A percentile compares a stretch with the other conserved stretches of the same genome.
Evolutionary conservation across 2,797 vertebrate genomes (phyloP).

Genomic region (Neosilurus mollespiculum): DNA sequence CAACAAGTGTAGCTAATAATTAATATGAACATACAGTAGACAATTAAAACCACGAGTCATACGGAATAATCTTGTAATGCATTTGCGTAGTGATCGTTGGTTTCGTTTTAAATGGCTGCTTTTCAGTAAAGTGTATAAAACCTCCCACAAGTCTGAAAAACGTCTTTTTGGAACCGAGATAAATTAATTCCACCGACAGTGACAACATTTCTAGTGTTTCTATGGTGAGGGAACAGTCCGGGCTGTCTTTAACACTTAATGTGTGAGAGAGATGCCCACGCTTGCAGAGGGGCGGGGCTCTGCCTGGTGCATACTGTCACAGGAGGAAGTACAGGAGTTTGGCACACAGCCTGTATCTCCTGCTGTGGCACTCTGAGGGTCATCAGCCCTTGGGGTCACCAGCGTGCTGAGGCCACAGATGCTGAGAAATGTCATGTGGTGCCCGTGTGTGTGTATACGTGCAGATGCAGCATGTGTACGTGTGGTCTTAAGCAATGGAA

Average conservation of each 20-base stretch:
- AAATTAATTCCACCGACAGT: not conserved
- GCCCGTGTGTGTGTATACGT: slow-evolving; percentile 52
- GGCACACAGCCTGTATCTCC: slow-evolving; percentile 2
- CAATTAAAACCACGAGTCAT: not conserved
- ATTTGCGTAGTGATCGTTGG: not conserved
- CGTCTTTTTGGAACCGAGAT: not conserved
- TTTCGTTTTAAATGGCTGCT: not conserved
- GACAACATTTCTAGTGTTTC: slow-evolving; percentile 11
- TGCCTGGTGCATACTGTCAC: not conserved
- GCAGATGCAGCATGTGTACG: slow-evolving; percentile 56
- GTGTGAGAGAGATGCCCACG: not conserved
- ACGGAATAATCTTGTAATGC: too few relatives aligned
- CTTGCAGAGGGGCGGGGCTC: slow-evolving; percentile 11
- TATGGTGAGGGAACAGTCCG: slow-evolving; percentile 17
- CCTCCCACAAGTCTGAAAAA: not conserved
- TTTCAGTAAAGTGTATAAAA: not conserved
- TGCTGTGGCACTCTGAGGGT: slow-evolving; percentile 32
- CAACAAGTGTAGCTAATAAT: not conserved
- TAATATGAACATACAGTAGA: too few relatives aligned
- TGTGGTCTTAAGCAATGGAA: slow-evolving; percentile 7
- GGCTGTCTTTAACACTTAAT: not conserved
- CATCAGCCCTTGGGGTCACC: slow-evolving; percentile 21
- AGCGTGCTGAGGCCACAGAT: slow-evolving; percentile 42
- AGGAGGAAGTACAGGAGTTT: slow-evolving; percentile 5
- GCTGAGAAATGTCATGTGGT: slow-evolving; percentile 33